Evolutionary conservation across 2,797 vertebrate species (phyloP), one percentile per base, ranked within the genome.

Genomic region (Etheostoma nigrum): DNA sequence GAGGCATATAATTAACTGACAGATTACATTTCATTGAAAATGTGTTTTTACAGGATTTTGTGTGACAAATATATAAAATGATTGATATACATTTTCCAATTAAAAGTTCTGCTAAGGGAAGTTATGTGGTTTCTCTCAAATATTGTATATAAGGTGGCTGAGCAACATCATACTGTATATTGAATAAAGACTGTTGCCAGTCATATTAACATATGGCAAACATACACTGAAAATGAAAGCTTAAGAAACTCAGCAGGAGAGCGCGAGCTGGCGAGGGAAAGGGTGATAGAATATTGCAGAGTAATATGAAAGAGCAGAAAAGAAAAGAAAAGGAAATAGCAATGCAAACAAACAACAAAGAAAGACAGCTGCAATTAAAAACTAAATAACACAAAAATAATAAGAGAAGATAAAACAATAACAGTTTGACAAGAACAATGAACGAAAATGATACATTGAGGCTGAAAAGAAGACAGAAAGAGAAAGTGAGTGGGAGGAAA

Each of bases 281-380:
- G 25, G 76, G 64, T 12, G 73, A 78, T 13, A 57, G 55, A 85
- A 70, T 84, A 58, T 60, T 83, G 79, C 83, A 76, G 67, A 59
- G 81, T 82, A 81, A 62, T 87, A 86, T 89, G 54, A 88, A 88
- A 86, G 79, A 71, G 49, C 11, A 47, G 19, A 47, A 48, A 78
- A 57, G 66, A 82, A 62, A 71, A 64, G 21, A 76, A 76, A 79
- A n/a, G 25, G 55, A 83, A 78, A 82, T 16, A 25, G 71, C 33
- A 83, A 69, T 47, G 66, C 49, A 53, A 72, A 71, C 51, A 51
- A n/a, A 51, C 52, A 48, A 80, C 64, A 87, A 63, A 78, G 53
- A 61, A 42, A 78, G 27, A 77, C 61, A 67, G 51, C 3, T 0
- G 59, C 71, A 82, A 81, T 83, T 78, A 75, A 75, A 76, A 82